phyloP scores from a whole-genome alignment of 2,888 invertebrate species.

The Lypha dubia region DNA sequence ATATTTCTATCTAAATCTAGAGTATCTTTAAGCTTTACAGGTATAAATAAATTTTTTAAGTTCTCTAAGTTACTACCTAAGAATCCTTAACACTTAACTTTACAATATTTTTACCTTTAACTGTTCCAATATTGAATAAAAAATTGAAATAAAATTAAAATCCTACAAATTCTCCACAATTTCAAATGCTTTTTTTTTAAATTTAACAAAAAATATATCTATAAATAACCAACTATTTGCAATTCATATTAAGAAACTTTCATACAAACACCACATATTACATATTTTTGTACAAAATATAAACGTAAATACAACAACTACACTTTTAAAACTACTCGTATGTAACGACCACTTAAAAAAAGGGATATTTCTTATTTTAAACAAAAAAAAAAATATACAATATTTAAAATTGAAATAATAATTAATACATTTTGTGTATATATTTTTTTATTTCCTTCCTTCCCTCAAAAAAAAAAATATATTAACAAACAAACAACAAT shows the following conservation, averaged over 20 bases:
- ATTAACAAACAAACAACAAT: conserved; percentile 17
- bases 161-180: conserved; percentile 77
- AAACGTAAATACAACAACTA: too few relatives aligned
- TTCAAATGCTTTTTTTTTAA: conserved; percentile 59
- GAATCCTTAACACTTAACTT: not conserved
- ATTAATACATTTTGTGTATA: conserved; percentile 39
- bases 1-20: too few relatives aligned
- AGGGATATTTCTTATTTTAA: too few relatives aligned
- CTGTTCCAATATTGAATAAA: too few relatives aligned
- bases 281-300: not conserved
- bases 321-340: too few relatives aligned
- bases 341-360: too few relatives aligned
- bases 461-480: conserved; percentile 4
- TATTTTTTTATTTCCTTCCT: conserved; percentile 41
- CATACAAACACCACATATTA: not conserved
- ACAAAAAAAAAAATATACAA: not conserved
- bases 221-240: not conserved
- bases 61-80: not conserved
- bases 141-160: conserved; percentile 66
- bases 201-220: not conserved
- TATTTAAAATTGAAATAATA: conserved; percentile 12
- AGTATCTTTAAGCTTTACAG: too few relatives aligned
- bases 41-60: not conserved
- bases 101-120: not conserved
- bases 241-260: not conserved